Evolutionary conservation across 2,113 vertebrate species (phyloP).

Genomic region (Numenius arquata): DNA sequence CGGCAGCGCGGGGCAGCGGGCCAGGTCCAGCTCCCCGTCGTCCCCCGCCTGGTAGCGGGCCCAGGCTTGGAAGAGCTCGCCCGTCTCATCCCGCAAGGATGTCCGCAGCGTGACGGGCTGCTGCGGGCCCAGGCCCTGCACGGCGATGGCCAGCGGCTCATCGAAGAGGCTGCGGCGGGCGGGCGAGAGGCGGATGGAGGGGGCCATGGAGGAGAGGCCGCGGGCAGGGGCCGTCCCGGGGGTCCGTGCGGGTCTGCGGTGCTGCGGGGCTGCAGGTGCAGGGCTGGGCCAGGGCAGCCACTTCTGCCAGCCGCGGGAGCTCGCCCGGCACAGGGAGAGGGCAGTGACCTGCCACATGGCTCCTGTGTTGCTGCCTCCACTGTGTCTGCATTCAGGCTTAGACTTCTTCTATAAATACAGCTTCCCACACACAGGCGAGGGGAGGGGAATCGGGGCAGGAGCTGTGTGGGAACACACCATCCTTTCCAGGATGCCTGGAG

Average conservation of each 20-base stretch:
- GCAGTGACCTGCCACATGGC: neutral
- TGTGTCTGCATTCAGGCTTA: neutral
- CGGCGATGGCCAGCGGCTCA: no score
- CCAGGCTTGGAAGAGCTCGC: no score
- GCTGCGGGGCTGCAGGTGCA: neutral
- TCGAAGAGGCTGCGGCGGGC: no score
- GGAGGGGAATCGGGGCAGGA: neutral
- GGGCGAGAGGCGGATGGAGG: no score
- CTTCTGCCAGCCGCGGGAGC: neutral
- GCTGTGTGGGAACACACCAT: neutral
- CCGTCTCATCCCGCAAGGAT: no score
- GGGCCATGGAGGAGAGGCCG: neutral
- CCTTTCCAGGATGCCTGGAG: neutral
- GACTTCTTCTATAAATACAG: neutral
- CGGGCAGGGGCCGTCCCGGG: neutral
- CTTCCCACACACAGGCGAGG: neutral
- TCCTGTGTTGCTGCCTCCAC: neutral
- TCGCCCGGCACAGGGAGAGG: neutral
- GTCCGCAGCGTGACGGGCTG: no score
- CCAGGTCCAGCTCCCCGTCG: constrained; percentile 42
- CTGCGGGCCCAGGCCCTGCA: no score
- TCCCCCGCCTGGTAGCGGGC: constrained; percentile 8
- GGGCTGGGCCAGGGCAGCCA: neutral
- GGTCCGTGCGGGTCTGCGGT: neutral
- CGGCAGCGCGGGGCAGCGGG: no score